phyloP scores from a whole-genome alignment of 1,140 invertebrate genomes.

The Scaptomyza graminum region DNA sequence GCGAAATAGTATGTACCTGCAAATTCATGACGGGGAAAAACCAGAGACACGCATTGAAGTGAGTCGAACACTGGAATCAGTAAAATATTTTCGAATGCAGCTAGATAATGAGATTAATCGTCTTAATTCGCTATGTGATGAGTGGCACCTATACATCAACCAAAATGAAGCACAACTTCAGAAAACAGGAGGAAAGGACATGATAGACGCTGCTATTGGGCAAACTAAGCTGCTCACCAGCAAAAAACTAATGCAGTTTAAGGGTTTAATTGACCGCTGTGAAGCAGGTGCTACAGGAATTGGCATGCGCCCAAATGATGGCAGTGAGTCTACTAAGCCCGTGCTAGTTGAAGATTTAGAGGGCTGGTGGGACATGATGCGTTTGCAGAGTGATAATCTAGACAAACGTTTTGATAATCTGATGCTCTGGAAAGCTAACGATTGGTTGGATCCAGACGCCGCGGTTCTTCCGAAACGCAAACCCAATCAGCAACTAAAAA shows the following conservation, averaged over 20 bases:
- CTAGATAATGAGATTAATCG: conserved; percentile 84
- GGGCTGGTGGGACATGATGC: conserved; percentile 91
- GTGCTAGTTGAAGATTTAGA: conserved; percentile 88
- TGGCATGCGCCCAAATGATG: conserved; percentile 40
- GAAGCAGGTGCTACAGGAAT: conserved; percentile 82
- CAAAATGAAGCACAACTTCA: conserved; percentile 44
- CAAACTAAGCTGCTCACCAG: conserved; percentile 88
- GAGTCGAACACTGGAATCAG: conserved; percentile 84
- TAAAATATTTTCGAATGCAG: conserved; percentile 85
- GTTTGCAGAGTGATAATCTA: conserved; percentile 86
- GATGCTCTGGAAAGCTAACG: conserved; percentile 83
- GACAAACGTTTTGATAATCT: conserved; percentile 85
- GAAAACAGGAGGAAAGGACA: conserved; percentile 83
- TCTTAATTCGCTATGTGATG: conserved; percentile 83
- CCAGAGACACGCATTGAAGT: conserved; percentile 36
- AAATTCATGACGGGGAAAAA: conserved; percentile 5
- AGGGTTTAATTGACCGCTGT: conserved; percentile 87
- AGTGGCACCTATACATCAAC: conserved; percentile 84
- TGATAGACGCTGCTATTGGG: conserved; percentile 88
- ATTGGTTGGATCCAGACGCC: conserved; percentile 85
- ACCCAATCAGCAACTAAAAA: conserved; percentile 22
- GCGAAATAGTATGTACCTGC: conserved; percentile 76
- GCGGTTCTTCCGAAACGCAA: conserved; percentile 16
- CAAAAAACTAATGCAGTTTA: conserved; percentile 89
- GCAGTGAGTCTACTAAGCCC: conserved; percentile 85